phyloP scores from a whole-genome alignment of 2,797 vertebrate genomes.

The Taenioides sp. region DNA sequence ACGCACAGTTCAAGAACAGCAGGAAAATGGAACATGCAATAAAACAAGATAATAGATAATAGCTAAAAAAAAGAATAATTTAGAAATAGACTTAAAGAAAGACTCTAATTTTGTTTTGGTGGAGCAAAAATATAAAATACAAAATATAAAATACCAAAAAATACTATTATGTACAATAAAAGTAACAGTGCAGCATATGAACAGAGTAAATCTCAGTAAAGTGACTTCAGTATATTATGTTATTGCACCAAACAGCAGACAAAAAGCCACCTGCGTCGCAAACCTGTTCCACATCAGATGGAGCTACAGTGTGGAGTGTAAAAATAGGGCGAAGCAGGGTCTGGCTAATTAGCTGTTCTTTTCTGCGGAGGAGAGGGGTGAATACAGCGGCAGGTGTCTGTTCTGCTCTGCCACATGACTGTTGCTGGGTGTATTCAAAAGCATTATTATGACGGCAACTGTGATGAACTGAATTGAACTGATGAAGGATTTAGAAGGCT shows the following conservation, averaged over 20 bases:
- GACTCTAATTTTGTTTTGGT: too few species aligned
- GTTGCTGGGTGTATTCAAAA: slow-evolving; percentile 11
- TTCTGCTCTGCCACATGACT: slow-evolving; percentile 14
- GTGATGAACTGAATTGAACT: not conserved
- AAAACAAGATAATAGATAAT: too few species aligned
- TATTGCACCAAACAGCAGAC: not conserved
- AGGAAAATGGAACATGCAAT: too few species aligned
- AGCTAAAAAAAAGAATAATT: too few species aligned
- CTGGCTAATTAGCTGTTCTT: slow-evolving; percentile 43
- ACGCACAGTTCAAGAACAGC: too few species aligned
- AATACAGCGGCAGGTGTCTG: slow-evolving; percentile 48
- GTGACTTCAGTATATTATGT: too few species aligned
- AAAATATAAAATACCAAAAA: too few species aligned
- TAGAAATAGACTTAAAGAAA: too few species aligned
- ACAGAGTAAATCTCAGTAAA: too few species aligned
- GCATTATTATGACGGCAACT: slow-evolving; percentile 24
- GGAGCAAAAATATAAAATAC: too few species aligned
- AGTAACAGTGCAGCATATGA: too few species aligned
- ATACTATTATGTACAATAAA: too few species aligned
- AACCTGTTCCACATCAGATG: slow-evolving; percentile 49
- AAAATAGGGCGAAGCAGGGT: slow-evolving; percentile 34
- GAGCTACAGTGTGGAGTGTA: slow-evolving; percentile 12
- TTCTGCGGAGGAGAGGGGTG: slow-evolving; percentile 26
- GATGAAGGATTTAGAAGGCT: slow-evolving; percentile 22
- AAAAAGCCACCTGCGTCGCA: slow-evolving; percentile 17